phyloP scores from a whole-genome alignment of 2,113 vertebrate species.

The Argyrosomus japonicus region DNA sequence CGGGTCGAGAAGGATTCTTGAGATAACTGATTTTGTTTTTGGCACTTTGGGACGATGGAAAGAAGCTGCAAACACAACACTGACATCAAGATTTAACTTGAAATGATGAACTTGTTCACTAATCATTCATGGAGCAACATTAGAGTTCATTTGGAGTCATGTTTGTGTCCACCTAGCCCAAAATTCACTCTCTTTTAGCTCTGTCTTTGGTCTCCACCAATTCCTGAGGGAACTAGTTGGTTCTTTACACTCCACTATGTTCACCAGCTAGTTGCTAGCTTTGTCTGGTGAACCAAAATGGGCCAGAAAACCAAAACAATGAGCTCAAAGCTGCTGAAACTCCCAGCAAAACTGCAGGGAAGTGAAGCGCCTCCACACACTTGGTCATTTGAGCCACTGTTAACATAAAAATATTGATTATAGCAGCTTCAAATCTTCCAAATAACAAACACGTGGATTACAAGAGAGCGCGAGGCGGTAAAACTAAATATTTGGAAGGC shows the following conservation, averaged over 20 bases:
- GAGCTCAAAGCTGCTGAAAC: not conserved
- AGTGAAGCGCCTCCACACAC: not conserved
- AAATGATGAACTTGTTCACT: not conserved
- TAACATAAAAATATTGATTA: not conserved
- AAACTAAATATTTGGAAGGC: not conserved
- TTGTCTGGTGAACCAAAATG: not conserved
- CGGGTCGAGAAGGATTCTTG: not conserved
- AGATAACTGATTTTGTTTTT: not conserved
- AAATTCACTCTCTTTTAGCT: not conserved
- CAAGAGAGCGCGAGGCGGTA: not conserved
- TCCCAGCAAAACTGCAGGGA: not conserved
- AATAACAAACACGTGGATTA: not conserved
- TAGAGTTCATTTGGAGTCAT: not conserved
- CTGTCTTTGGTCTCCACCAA: constrained; percentile 1
- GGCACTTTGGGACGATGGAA: not conserved
- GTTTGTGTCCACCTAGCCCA: not conserved
- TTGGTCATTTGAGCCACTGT: not conserved
- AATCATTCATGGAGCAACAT: not conserved
- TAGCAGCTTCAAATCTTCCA: constrained; percentile 1
- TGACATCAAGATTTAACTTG: not conserved
- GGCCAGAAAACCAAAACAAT: not conserved
- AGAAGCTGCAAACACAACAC: not conserved
- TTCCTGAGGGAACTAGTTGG: not conserved
- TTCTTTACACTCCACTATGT: not conserved
- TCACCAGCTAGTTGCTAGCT: not conserved